Base-by-base conservation (phyloP, 2,797 vertebrate genomes). In the Thaleichthys pacificus region DNA sequence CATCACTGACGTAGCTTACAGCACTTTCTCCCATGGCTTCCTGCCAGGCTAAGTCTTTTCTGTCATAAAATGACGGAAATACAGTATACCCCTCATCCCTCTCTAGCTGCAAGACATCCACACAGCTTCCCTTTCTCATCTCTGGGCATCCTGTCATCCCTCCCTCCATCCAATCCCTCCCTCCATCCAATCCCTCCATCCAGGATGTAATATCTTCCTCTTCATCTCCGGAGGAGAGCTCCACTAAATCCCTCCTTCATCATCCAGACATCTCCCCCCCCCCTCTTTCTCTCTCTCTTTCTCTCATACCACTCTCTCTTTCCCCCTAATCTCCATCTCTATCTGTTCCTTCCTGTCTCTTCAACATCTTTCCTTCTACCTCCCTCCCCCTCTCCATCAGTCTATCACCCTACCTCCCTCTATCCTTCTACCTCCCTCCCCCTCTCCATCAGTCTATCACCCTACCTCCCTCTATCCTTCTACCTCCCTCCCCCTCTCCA, bases 71-170 rank as follows among this genome's bases (percentile, higher is more conserved):
- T 14, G 47, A 51, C 0, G 11, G 47, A 51, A 3, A 51, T 51
- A 17, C 28, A 7, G 30, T n/a, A 58, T 1, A 26, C 64, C 24
- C 24, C 35, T 26, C 12, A 42, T 66, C 2, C 35, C 38, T 47
- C 35, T 66, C 64, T 2, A 21, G 19, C 57, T 21, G 1, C 64
- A 21, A 11, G 7, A 15, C 35, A 82, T 86, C 77, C 9, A 80
- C 84, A 84, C 73, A 77, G 66, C 35, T 66, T 80, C 80, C 67
- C 66, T 60, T 78, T 86, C 82, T 86, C 74, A 88, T 90, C 80
- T 83, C 35, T 15, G 32, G 32, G 1, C 73, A 19, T 19, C n/a
- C 56, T 22, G 7, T 38, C 21, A 22, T 3, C 38, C 62, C 32
- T 35, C 32, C 32, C 4, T 60, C 57, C 5, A 6, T 21, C 81